phyloP scores from a whole-genome alignment of 1,140 invertebrate genomes.

The Drosophila nebulosa region DNA sequence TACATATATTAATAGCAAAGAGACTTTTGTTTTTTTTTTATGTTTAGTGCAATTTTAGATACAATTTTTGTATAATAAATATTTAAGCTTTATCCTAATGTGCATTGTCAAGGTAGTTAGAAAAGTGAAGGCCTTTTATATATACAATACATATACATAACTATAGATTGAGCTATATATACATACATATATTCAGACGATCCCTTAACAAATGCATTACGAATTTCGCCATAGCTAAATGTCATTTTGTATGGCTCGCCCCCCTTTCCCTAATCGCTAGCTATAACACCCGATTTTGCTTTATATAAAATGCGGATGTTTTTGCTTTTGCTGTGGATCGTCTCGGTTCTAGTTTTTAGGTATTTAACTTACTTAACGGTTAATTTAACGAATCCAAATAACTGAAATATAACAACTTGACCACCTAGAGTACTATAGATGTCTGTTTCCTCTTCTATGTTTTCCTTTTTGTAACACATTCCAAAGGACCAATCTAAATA shows the following conservation, averaged over 20 bases:
- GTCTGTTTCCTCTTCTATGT: conserved; percentile 12
- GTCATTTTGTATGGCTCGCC: conserved; percentile 4
- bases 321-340: conserved; percentile 8
- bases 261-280: neutral
- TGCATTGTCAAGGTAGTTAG: neutral
- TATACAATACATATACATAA: neutral
- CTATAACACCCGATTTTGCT: neutral
- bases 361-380: neutral
- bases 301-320: conserved; percentile 24
- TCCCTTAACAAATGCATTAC: conserved; percentile 3
- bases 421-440: conserved; percentile 43
- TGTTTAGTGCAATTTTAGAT: conserved; percentile 58
- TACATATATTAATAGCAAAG: conserved; percentile 32
- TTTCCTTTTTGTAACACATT: conserved; percentile 57
- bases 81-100: conserved; percentile 1
- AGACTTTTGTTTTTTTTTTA: conserved; percentile 55
- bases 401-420: conserved; percentile 11
- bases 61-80: conserved; percentile 4
- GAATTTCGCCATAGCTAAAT: conserved; percentile 15
- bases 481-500: conserved; percentile 67
- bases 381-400: neutral
- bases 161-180: neutral
- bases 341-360: conserved; percentile 6
- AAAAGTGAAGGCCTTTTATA: neutral
- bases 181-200: neutral